Base-by-base conservation (phyloP, 2,113 vertebrate species). In the Pelusios castaneus region DNA sequence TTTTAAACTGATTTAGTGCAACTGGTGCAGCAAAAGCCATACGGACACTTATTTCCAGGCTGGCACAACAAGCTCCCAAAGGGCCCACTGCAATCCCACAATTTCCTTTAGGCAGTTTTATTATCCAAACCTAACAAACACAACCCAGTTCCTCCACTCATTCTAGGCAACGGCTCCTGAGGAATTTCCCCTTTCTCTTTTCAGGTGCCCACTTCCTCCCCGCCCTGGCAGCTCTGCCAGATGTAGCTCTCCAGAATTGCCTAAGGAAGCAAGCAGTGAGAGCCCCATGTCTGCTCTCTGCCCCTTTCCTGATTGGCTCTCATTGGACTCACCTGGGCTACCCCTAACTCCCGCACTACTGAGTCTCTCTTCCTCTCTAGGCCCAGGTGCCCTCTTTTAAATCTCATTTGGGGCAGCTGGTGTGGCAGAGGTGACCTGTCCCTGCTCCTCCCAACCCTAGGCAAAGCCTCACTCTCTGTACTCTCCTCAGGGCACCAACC, bases 1-100 rank as follows among this genome's bases (percentile, higher is more conserved):
- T 56, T 93, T 77, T 85, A 91, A 2, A 1, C 38, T 70, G 85
- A 86, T 85, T 94, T 89, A 89, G 81, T 89, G 85, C 85, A 92
- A 79, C 85, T 79, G 51, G 8, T 88, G 38, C 54, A 92, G 60
- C 60, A 92, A 87, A 52, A 83, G 89, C 81, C 0, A 0, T 87
- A 70, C 73, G 87, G 88, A 91, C 60, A 60, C 81, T 91, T 54
- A 82, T 43, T 83, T 88, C 80, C 24, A 97, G 63, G 85, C 29
- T 17, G 14, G 16, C 60, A 34, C 29, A 63, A 63, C 34, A 31
- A n/a, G 14, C 60, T n/a, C 60, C 60, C 34, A 67, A 63, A 67
- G 60, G 60, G n/a, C 34, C 60, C 60, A n/a, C 14, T 67, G 34
- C 34, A n/a, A 67, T 16, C 34, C 14, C 34, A 67, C 60, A n/a